Evolutionary conservation across 1,140 invertebrate species (phyloP).

Genomic region (Neelides sp.): DNA sequence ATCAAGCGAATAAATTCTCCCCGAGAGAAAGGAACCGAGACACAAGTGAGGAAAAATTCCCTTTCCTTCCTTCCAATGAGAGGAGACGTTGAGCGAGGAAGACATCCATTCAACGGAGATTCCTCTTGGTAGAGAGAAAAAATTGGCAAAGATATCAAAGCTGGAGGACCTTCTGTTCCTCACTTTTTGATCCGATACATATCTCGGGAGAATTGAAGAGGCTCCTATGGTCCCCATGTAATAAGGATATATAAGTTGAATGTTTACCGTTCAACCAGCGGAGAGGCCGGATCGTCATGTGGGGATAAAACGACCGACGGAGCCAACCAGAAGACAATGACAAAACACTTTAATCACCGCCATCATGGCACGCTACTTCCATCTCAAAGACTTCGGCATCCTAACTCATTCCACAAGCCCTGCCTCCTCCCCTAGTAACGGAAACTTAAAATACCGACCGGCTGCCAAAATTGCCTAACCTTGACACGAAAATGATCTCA

Average conservation of each 20-base stretch:
- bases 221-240: too few species aligned
- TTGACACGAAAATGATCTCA: slow-evolving; percentile 21
- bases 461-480: slow-evolving; percentile 14
- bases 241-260: too few species aligned
- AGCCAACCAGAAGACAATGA: slow-evolving; percentile 18
- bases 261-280: too few species aligned
- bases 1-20: slow-evolving; percentile 14
- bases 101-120: neutral
- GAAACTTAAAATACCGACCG: slow-evolving; percentile 12
- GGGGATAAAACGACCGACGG: slow-evolving; percentile 5
- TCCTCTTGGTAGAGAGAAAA: neutral
- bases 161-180: neutral
- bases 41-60: neutral
- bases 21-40: neutral
- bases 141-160: slow-evolving; percentile 3
- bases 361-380: slow-evolving; percentile 14
- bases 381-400: neutral
- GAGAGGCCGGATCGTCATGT: too few species aligned
- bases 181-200: too few species aligned
- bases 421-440: neutral
- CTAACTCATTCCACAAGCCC: neutral
- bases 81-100: neutral
- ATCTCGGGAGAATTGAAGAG: too few species aligned
- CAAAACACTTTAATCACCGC: slow-evolving; percentile 25
- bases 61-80: neutral